A percentile compares a stretch with the other conserved stretches of the same genome.
phyloP scores from a whole-genome alignment of 2,797 vertebrate genomes.

The Pipistrellus nathusii region DNA sequence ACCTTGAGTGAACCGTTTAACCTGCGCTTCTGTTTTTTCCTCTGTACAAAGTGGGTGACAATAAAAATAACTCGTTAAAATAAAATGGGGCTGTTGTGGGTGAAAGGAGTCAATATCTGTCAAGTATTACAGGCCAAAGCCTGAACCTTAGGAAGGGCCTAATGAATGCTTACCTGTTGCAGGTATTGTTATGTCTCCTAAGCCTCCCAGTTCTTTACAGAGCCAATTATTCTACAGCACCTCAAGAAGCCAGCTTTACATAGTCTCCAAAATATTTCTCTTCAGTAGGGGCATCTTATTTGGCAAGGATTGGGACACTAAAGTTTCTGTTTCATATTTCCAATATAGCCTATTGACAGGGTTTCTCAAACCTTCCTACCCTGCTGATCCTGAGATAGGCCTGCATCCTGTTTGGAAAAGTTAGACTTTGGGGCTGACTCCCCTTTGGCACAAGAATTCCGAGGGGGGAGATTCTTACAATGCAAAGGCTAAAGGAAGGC shows the following conservation, averaged over 20 bases:
- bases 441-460: not conserved
- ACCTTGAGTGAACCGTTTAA: not conserved
- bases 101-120: not conserved
- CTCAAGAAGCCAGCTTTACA: constrained; percentile 4
- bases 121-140: not conserved
- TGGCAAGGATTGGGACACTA: not conserved
- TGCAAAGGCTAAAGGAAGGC: not conserved
- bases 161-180: not conserved
- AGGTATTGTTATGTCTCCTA: not conserved
- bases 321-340: not conserved
- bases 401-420: not conserved
- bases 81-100: not conserved
- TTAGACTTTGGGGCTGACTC: not conserved
- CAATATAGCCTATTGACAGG: not conserved
- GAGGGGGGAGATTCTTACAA: not conserved
- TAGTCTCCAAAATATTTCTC: not conserved
- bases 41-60: not conserved
- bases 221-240: not conserved
- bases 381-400: not conserved
- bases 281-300: not conserved
- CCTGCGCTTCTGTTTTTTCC: constrained; percentile 5
- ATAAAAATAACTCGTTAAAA: not conserved
- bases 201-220: not conserved
- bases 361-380: not conserved
- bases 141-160: not conserved